phyloP scores from a whole-genome alignment of 2,888 invertebrate genomes.

The Xestia sexstrigata region DNA sequence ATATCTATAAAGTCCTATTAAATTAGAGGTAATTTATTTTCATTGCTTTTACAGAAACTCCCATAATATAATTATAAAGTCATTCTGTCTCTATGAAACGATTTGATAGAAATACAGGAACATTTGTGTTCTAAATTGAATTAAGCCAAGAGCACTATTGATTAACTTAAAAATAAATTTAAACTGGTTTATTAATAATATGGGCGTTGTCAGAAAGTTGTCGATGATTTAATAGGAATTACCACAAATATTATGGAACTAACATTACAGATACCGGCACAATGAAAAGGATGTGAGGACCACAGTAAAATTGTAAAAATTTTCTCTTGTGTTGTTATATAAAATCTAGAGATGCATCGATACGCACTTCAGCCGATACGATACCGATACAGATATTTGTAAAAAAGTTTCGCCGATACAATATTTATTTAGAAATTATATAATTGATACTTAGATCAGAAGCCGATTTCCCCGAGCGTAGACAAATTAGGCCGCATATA shows the following conservation, averaged over 20 bases:
- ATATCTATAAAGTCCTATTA: conserved; percentile 38
- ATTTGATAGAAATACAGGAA: conserved; percentile 7
- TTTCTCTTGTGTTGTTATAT: not conserved
- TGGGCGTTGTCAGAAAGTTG: not conserved
- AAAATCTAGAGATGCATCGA: not conserved
- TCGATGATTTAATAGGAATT: not conserved
- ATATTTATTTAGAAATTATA: no score
- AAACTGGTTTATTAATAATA: not conserved
- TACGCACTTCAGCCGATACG: no score
- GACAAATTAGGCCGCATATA: no score
- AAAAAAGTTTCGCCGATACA: no score
- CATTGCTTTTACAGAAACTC: conserved; percentile 1
- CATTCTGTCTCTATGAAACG: conserved; percentile 4
- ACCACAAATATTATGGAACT: not conserved
- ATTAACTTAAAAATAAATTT: not conserved
- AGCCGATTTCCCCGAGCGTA: no score
- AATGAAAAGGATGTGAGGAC: not conserved
- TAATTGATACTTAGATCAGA: no score
- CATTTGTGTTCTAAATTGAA: not conserved
- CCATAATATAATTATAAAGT: conserved; percentile 1
- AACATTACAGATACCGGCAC: not conserved
- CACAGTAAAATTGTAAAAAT: not conserved
- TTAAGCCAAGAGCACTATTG: not conserved
- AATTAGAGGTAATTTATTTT: conserved; percentile 10
- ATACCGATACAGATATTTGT: no score